Evolutionary conservation across 2,797 vertebrate genomes (phyloP).

Genomic region (Eremophila alpestris): DNA sequence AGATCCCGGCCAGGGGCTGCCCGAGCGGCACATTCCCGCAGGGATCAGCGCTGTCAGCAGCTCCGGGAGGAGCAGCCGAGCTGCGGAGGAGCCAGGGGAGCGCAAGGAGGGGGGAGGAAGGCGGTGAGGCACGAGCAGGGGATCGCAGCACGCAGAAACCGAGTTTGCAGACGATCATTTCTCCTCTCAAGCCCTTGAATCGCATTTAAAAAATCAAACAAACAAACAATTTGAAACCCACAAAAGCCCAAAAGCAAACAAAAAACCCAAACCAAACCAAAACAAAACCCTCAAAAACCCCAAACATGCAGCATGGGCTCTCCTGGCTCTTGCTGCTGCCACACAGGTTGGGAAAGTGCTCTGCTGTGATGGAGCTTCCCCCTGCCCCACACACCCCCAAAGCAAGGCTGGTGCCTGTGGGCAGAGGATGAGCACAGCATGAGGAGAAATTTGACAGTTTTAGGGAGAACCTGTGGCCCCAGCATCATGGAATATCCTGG

Average conservation of each 20-base stretch:
- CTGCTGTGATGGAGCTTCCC: neutral
- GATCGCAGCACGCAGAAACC: fast-evolving
- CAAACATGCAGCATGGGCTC: fast-evolving
- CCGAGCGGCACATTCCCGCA: neutral
- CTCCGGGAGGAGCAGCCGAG: neutral
- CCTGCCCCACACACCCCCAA: neutral
- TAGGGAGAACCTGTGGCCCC: neutral
- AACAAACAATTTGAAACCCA: neutral
- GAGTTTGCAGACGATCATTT: fast-evolving
- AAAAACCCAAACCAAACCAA: too few species aligned
- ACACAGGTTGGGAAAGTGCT: neutral
- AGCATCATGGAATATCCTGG: too few species aligned
- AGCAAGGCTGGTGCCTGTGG: neutral
- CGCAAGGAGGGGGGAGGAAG: neutral
- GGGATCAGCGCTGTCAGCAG: neutral
- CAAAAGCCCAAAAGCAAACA: too few species aligned
- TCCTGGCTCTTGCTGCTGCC: neutral
- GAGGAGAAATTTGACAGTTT: fast-evolving
- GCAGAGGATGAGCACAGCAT: neutral
- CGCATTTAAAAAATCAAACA: neutral
- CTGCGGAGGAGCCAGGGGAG: neutral
- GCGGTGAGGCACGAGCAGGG: neutral
- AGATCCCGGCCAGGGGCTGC: neutral
- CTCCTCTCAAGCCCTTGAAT: neutral
- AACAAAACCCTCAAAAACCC: fast-evolving